Base-by-base conservation (phyloP, 2,113 vertebrate genomes). In the Ammodytes marinus region DNA sequence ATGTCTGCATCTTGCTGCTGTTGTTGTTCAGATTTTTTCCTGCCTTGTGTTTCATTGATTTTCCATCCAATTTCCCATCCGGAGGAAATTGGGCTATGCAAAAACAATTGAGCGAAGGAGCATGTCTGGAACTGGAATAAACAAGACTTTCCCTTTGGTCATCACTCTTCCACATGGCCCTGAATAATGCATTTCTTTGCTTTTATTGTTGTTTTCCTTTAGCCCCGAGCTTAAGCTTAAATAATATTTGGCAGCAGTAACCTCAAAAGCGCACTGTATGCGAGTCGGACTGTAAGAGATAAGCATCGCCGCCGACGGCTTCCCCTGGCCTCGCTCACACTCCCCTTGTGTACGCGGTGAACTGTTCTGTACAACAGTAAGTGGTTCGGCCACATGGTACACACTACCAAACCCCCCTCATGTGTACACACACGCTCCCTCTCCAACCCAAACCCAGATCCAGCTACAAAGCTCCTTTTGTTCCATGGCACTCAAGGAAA, bases 401-500 rank as follows among this genome's bases (percentile, higher is more conserved):
- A 78, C 81, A 83, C 84, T 70, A 85, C 54, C 70, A 63, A 83
- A 80, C 70, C 79, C 73, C 79, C 61, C 57, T 67, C 63, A 64
- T 72, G 72, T 40, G 85, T 76, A 88, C 78, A 88, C 65, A 78
- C 72, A 68, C 80, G 69, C 80, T 40, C n/a, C 69, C 80, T 40
- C n/a, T 58, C 77, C 70, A 78, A 89, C 84, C 79, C 73, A 76
- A 90, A 91, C 79, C 74, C 73, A 72, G 80, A 89, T 79, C 67
- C 73, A 80, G 70, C 86, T 78, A 94, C 93, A 94, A 94, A 93
- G 93, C 82, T 83, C 66, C 90, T 92, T 95, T 94, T 95, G 93
- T 95, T 95, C 76, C 80, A 59, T 77, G 86, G 43, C 85, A 92
- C 86, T 90, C 79, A 79, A 77, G 90, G 84, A 94, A 91, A 92